A percentile compares a stretch with the other conserved stretches of the same genome.
phyloP scores from a whole-genome alignment of 2,888 invertebrate species.

The Neoaliturus tenellus region DNA sequence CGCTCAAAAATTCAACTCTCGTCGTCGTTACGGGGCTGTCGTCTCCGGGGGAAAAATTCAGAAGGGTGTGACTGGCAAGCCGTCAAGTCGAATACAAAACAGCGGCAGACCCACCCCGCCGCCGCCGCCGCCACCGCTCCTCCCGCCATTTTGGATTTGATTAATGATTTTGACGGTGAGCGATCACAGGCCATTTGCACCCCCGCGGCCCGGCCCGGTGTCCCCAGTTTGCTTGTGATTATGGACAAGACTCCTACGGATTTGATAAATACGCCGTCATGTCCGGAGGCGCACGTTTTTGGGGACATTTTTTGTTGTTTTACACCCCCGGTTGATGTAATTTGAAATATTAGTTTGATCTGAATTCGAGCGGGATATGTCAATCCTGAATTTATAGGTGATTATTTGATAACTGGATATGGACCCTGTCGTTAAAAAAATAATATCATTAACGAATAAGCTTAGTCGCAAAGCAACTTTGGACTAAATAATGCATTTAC shows the following conservation, averaged over 20 bases:
- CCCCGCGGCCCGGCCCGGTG: constrained; percentile 3
- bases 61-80: constrained; percentile 19
- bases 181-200: constrained; percentile 36
- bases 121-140: neutral
- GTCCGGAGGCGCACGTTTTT: constrained; percentile 10
- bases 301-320: constrained; percentile 31
- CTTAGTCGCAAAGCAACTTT: too few species aligned
- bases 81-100: constrained; percentile 56
- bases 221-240: constrained; percentile 34
- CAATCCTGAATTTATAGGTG: neutral
- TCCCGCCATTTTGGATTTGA: constrained; percentile 48
- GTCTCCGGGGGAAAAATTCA: constrained; percentile 8
- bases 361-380: neutral
- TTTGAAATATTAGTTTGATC: constrained; percentile 12
- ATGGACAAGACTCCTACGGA: constrained; percentile 39
- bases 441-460: too few species aligned
- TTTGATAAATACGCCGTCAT: constrained; percentile 29
- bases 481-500: too few species aligned
- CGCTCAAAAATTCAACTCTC: constrained; percentile 51
- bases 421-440: too few species aligned
- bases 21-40: constrained; percentile 11
- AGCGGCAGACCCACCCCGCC: constrained; percentile 38
- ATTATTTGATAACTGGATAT: too few species aligned
- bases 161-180: constrained; percentile 45
- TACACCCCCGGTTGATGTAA: constrained; percentile 10